Percentiles rank a stretch among this genome's conserved stretches.
phyloP scores from a whole-genome alignment of 2,113 vertebrate species.

The Pycnonotus jocosus region DNA sequence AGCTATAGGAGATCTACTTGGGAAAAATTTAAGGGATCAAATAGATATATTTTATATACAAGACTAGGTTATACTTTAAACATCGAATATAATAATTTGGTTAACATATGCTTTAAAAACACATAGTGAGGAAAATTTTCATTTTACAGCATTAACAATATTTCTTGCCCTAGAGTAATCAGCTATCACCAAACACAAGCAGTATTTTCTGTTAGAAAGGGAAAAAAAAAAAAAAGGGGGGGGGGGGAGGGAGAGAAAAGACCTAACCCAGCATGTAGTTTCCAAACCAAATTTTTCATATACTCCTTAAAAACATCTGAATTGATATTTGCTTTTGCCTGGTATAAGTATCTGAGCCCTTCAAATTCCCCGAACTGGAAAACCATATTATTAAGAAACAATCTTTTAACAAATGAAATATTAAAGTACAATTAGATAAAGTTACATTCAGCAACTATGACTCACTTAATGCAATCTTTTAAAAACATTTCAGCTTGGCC shows the following conservation, averaged over 20 bases:
- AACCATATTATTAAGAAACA: background rate
- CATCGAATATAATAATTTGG: background rate
- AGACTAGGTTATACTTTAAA: background rate
- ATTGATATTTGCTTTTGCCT: background rate
- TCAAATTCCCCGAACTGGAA: background rate
- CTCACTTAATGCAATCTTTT: background rate
- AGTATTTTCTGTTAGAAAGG: background rate
- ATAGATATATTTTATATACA: background rate
- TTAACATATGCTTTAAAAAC: background rate
- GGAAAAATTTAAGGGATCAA: background rate
- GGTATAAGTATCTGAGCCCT: background rate
- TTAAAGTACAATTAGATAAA: background rate
- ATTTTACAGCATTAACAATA: background rate
- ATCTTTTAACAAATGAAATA: background rate
- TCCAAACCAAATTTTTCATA: background rate
- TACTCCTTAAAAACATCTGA: background rate
- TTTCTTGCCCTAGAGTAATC: background rate
- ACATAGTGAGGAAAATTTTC: background rate
- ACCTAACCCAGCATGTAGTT: background rate
- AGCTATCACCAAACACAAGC: background rate
- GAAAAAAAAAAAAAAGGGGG: background rate
- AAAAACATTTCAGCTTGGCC: background rate
- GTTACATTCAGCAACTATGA: background rate
- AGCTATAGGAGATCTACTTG: background rate
- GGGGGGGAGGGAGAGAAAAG: accelerated